Conservation (phyloP, 2,888 invertebrate species). For the Norana najaformis region DNA sequence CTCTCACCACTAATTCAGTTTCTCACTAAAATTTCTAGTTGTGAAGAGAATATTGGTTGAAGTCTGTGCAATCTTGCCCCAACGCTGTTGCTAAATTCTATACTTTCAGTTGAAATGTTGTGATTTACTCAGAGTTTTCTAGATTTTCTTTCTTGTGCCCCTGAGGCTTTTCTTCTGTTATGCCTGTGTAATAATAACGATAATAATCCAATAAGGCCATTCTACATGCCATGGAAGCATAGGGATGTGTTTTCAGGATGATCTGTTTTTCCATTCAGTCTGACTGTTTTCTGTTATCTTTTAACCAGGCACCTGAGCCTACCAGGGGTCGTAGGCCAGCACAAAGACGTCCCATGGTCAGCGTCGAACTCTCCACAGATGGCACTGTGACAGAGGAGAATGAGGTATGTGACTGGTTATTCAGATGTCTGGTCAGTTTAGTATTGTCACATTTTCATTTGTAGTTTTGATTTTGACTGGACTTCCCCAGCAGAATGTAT, state of each 20-base stretch:
- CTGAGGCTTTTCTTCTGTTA: neutral
- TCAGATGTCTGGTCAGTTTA: neutral
- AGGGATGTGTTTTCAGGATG: neutral
- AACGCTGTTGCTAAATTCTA: neutral
- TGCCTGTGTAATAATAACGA: neutral
- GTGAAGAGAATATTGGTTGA: neutral
- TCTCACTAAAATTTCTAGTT: neutral
- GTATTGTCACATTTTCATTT: neutral
- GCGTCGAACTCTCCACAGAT: constrained; percentile 33
- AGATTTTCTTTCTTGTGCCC: neutral
- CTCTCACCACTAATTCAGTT: too few relatives aligned
- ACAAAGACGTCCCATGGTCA: constrained; percentile 19
- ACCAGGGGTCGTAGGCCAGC: neutral
- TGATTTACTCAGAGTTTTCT: neutral
- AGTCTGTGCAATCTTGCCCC: neutral
- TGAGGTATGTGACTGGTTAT: constrained; percentile 43
- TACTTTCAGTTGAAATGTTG: too few relatives aligned
- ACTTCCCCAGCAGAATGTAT: neutral
- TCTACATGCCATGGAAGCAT: neutral
- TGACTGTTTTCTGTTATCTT: neutral
- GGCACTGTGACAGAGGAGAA: constrained; percentile 45
- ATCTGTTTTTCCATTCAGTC: neutral
- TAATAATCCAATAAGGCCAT: neutral
- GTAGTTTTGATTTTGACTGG: neutral
- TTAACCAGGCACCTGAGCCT: constrained; percentile 13